Conservation (phyloP, 2,888 invertebrate species). For the Nesidiocoris tenuis region DNA sequence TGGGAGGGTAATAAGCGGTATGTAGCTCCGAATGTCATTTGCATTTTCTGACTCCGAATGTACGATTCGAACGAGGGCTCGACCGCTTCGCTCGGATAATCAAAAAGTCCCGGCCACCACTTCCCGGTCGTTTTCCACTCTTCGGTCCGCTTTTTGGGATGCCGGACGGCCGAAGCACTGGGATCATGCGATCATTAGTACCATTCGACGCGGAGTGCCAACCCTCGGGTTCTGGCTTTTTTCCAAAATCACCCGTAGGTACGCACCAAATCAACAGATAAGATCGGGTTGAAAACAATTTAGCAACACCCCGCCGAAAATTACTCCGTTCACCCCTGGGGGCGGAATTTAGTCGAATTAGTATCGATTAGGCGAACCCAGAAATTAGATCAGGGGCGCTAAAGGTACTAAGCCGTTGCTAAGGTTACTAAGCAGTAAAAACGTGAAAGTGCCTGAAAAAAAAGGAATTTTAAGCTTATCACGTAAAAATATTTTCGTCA, state of each 20-base stretch:
- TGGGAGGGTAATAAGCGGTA: conserved; percentile 29
- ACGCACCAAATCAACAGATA: background rate
- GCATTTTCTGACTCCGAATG: conserved; percentile 32
- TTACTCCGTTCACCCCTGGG: background rate
- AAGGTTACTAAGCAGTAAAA: too few relatives aligned
- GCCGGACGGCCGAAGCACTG: conserved; percentile 19
- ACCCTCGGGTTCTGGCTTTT: background rate
- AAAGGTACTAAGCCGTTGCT: too few relatives aligned
- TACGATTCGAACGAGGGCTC: conserved; percentile 11
- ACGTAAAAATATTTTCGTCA: too few relatives aligned
- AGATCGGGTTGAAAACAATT: background rate
- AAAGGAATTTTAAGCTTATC: too few relatives aligned
- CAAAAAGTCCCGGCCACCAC: background rate
- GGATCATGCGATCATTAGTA: conserved; percentile 34
- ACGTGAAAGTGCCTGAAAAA: too few relatives aligned
- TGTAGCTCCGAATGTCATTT: conserved; percentile 23
- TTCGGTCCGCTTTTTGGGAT: conserved; percentile 14
- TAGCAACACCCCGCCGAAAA: background rate
- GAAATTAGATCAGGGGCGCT: too few relatives aligned
- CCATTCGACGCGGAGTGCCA: background rate
- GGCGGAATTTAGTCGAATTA: background rate
- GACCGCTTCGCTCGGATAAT: conserved; percentile 7
- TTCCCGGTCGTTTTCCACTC: background rate
- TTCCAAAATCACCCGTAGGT: background rate
- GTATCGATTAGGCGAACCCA: too few relatives aligned